Conservation (phyloP, 2,888 invertebrate genomes). For the Leuctra nigra region DNA sequence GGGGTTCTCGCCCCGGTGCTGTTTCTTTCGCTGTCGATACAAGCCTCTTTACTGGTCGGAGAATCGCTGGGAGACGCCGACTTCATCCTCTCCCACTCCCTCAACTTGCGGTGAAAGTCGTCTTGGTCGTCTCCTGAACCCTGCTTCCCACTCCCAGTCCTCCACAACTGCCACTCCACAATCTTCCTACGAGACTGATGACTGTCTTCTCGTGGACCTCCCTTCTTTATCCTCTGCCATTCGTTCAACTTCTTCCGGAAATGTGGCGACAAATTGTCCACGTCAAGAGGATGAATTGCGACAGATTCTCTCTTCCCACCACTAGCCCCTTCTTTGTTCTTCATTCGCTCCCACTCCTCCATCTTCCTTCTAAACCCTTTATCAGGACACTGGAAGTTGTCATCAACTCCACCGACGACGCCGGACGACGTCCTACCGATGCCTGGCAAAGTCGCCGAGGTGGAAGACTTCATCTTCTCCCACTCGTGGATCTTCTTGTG, state of each 20-base stretch:
- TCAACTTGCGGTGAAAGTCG: slow-evolving; percentile 38
- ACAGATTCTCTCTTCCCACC: slow-evolving; percentile 6
- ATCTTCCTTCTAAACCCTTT: slow-evolving; percentile 42
- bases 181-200: slow-evolving; percentile 42
- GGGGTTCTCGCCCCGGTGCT: slow-evolving; percentile 38
- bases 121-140: slow-evolving; percentile 35
- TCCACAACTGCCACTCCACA: slow-evolving; percentile 45
- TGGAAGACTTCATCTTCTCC: slow-evolving; percentile 41
- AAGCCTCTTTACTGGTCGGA: slow-evolving; percentile 33
- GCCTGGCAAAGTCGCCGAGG: slow-evolving; percentile 8
- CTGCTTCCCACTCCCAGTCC: slow-evolving; percentile 25
- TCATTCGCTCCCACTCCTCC: slow-evolving; percentile 48
- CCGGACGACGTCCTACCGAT: neutral
- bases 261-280: slow-evolving; percentile 69
- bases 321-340: slow-evolving; percentile 26
- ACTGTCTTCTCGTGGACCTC: slow-evolving; percentile 30
- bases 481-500: slow-evolving; percentile 63
- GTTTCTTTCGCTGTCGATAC: slow-evolving; percentile 15
- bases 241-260: slow-evolving; percentile 79
- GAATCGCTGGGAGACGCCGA: slow-evolving; percentile 51
- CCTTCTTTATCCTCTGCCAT: slow-evolving; percentile 70
- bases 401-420: slow-evolving; percentile 9
- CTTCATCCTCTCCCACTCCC: slow-evolving; percentile 79
- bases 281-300: slow-evolving; percentile 36
- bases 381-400: slow-evolving; percentile 34